Evolutionary conservation across 2,113 vertebrate species (phyloP), one percentile per base, ranked within the genome.

Genomic region (Ptilorrhoa leucosticta): DNA sequence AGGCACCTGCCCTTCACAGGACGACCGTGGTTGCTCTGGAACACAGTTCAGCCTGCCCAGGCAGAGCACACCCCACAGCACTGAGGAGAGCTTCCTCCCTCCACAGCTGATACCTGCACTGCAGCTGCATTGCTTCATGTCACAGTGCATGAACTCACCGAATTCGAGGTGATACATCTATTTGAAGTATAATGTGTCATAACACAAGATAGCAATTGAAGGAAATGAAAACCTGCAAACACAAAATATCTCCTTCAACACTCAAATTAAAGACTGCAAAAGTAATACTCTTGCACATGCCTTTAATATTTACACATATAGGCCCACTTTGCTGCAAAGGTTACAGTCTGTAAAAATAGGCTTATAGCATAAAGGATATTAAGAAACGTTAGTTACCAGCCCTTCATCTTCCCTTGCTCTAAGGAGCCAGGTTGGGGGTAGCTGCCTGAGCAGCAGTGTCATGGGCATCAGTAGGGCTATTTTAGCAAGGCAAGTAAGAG

Each of bases 1-100:
- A 54, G 42, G 44, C 27, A 63, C 53, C 40, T 53, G 24, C 44
- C 33, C 39, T 50, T 35, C 54, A 26, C 15, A 58, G 58, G 30
- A 40, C 3, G 3, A 7, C 30, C 0, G 1, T 2, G 2, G 63
- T 12, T 44, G 42, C 44, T 61, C 13, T 68, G 77, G 47, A 39
- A 2, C 24, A 39, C 26, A n/a, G n/a, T 9, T 30, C 72, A 66
- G 42, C 8, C 42, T 53, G 8, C 28, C 47, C 35, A 47, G 39
- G 44, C 65, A 47, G 64, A 68, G 76, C 3, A 8, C 19, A 77
- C 4, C 37, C 26, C 63, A 17, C 47, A 66, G 47, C 39, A 7
- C 27, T 19, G 40, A 12, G 37, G 33, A 54, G 40, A 31, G 19
- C 22, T 39, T 51, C 21, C 51, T 72, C 33, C 45, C 27, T 53